A percentile compares a stretch with the other conserved stretches of the same genome.
Conservation (phyloP, 2,113 vertebrate genomes). For the Phocoena phocoena region DNA sequence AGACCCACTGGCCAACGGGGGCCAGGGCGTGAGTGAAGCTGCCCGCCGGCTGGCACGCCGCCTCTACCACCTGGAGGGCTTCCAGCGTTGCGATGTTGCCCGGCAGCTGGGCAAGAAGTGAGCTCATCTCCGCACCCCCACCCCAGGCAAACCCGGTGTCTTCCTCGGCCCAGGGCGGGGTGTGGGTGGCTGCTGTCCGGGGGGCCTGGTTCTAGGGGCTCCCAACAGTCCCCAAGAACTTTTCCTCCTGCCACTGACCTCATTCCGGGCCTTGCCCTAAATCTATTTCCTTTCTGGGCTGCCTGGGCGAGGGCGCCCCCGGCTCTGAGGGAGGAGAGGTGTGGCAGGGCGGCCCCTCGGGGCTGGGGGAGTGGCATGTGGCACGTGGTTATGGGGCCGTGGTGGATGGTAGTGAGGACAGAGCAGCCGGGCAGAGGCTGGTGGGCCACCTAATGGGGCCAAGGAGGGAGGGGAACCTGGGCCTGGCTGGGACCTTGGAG, state of each 20-base stretch:
- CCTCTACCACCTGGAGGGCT: constrained; percentile 95
- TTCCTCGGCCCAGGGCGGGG: not conserved
- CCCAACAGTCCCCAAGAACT: not conserved
- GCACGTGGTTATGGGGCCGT: not conserved
- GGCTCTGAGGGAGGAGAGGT: not conserved
- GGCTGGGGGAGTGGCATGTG: not conserved
- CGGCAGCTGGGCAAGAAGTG: constrained; percentile 97
- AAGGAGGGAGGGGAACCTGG: not conserved
- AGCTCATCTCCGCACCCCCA: constrained; percentile 55
- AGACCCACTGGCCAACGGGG: constrained; percentile 93
- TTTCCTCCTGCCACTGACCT: constrained; percentile 56
- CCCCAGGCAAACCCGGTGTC: not conserved
- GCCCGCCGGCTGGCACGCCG: constrained; percentile 94
- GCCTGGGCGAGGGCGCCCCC: not conserved
- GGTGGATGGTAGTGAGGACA: not conserved
- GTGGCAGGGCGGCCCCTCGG: not conserved
- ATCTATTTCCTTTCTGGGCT: constrained; percentile 75
- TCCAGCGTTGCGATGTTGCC: constrained; percentile 97
- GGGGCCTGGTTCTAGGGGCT: not conserved
- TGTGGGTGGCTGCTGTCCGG: not conserved
- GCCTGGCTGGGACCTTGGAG: not conserved
- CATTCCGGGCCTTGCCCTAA: constrained; percentile 66
- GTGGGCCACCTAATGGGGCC: not conserved
- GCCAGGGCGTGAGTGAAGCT: constrained; percentile 91
- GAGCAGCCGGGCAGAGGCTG: not conserved